A percentile compares a stretch with the other conserved stretches of the same genome.
Evolutionary conservation across 2,797 vertebrate genomes (phyloP).

Genomic region (Lutjanus argentimaculatus): DNA sequence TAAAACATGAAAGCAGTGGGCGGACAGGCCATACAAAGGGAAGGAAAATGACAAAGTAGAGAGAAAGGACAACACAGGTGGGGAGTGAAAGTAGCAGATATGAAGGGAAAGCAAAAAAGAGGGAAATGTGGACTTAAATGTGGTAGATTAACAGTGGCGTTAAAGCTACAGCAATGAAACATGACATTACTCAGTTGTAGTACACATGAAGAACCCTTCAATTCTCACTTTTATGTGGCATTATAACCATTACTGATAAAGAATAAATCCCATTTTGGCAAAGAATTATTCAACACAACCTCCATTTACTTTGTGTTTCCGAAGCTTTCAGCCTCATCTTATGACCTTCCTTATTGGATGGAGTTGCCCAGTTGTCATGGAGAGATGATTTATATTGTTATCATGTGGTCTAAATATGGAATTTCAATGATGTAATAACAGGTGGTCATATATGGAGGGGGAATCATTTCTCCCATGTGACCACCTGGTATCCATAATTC

Average conservation of each 20-base stretch:
- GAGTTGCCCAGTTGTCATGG: background rate
- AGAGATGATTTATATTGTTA: background rate
- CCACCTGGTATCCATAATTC: background rate
- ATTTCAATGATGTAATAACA: background rate
- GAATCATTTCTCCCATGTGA: background rate
- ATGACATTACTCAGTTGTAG: background rate
- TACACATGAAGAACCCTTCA: background rate
- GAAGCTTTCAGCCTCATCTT: background rate
- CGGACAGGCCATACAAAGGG: constrained; percentile 54
- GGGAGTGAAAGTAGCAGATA: constrained; percentile 5
- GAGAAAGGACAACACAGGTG: constrained; percentile 35
- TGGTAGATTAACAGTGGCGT: background rate
- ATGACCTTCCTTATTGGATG: background rate
- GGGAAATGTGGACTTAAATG: constrained; percentile 15
- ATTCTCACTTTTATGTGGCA: background rate
- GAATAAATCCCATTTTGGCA: background rate
- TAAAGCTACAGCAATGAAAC: constrained; percentile 5
- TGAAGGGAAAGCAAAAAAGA: constrained; percentile 8
- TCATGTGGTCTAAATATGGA: too few relatives aligned
- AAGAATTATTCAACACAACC: background rate
- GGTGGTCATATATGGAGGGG: background rate
- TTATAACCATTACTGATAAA: background rate
- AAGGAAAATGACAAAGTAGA: constrained; percentile 45
- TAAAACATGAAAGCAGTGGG: constrained; percentile 65
- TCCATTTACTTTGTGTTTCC: background rate